These are phyloP conservation scores for Thyatira batis DNA, from an alignment of 2,888 invertebrate species.

Conservation along the genomic window DNA sequence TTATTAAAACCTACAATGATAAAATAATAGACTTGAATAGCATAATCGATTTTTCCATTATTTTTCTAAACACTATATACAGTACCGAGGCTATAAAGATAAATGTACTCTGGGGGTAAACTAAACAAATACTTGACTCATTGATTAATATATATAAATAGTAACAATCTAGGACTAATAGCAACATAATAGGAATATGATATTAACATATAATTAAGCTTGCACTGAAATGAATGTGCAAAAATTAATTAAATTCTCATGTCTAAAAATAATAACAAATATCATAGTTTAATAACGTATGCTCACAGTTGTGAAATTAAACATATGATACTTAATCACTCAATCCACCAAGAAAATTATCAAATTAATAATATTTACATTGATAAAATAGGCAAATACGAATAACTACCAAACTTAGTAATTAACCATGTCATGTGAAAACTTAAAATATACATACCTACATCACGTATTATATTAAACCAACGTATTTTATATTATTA, in stretches of 20 bases:
- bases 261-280: not conserved
- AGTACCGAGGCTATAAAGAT: constrained; percentile 25
- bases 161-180: not conserved
- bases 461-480: constrained; percentile 57
- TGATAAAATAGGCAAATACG: constrained; percentile 52
- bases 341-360: constrained; percentile 31
- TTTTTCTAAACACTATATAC: constrained; percentile 40
- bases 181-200: constrained; percentile 1
- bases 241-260: not conserved
- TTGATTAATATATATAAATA: constrained; percentile 12
- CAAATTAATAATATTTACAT: constrained; percentile 58
- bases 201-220: constrained; percentile 1
- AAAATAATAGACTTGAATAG: constrained; percentile 61
- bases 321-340: constrained; percentile 20
- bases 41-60: constrained; percentile 22
- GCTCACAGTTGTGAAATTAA: constrained; percentile 21
- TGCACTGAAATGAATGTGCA: not conserved
- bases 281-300: not conserved
- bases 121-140: constrained; percentile 17
- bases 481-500: constrained; percentile 59
- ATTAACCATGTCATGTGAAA: constrained; percentile 68
- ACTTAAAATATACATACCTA: constrained; percentile 48
- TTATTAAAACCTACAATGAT: constrained; percentile 63
- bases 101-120: constrained; percentile 18
- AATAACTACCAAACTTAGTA: constrained; percentile 38